phyloP scores from a whole-genome alignment of 2,113 vertebrate genomes.

The Pithys albifrons region DNA sequence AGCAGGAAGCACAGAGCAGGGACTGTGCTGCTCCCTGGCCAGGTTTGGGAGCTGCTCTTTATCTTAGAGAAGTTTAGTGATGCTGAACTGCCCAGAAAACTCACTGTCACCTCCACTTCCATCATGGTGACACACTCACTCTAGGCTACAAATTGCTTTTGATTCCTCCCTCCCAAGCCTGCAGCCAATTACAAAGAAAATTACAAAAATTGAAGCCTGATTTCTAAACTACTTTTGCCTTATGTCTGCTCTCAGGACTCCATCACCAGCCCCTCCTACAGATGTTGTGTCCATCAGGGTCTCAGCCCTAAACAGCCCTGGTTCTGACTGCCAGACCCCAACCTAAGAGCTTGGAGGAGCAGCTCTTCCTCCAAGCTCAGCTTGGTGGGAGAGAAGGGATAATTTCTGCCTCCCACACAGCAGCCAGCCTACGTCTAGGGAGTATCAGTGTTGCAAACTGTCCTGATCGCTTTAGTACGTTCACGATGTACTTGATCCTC shows the following conservation, averaged over 20 bases:
- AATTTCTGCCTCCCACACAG: conserved; percentile 60
- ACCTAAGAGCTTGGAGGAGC: not conserved
- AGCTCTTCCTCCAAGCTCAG: conserved; percentile 9
- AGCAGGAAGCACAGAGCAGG: not conserved
- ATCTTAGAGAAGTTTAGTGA: not conserved
- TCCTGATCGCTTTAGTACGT: conserved; percentile 25
- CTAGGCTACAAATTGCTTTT: not conserved
- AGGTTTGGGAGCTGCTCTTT: not conserved
- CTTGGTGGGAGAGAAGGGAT: conserved; percentile 51
- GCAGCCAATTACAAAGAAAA: not conserved
- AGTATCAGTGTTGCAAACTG: conserved; percentile 54
- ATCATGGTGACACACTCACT: accelerated
- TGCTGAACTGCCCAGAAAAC: not conserved
- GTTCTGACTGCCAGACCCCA: not conserved
- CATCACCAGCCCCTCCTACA: accelerated
- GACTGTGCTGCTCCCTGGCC: conserved; percentile 1
- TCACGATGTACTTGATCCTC: conserved; percentile 45
- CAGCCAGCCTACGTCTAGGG: conserved; percentile 51
- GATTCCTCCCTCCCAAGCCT: not conserved
- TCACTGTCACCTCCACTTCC: not conserved
- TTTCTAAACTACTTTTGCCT: not conserved
- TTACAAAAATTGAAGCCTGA: not conserved
- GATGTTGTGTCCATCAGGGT: accelerated
- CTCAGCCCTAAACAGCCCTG: accelerated
- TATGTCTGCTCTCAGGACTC: not conserved